Evolutionary conservation across 2,797 vertebrate species (phyloP).

Genomic region (Lagodon rhomboides): DNA sequence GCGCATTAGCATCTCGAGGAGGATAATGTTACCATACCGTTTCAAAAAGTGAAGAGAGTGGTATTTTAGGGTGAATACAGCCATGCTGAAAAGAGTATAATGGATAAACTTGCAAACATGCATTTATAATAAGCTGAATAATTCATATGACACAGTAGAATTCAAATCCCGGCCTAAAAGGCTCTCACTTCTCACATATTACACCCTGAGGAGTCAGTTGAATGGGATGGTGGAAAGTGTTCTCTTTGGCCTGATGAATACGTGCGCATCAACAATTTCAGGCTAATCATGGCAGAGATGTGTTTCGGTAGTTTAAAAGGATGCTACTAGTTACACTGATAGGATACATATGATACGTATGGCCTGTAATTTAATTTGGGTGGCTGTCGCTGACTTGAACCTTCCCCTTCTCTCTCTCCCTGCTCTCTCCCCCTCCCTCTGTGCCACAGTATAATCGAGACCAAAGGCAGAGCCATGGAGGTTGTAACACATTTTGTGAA

Average conservation of each 20-base stretch:
- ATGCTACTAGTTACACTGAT: conserved; percentile 40
- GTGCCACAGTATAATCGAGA: conserved; percentile 83
- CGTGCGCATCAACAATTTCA: not conserved
- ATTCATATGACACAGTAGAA: not conserved
- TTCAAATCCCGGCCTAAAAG: not conserved
- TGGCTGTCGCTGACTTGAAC: conserved; percentile 28
- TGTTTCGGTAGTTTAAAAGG: not conserved
- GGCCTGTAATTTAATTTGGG: conserved; percentile 50
- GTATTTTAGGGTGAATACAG: not conserved
- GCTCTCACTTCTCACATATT: not conserved
- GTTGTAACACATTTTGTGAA: conserved; percentile 91
- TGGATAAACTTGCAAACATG: not conserved
- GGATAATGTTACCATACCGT: conserved; percentile 29
- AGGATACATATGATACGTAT: conserved; percentile 17
- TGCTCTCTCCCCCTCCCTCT: not conserved
- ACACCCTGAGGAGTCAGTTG: not conserved
- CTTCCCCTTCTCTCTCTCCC: not conserved
- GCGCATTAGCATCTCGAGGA: conserved; percentile 32
- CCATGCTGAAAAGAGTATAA: not conserved
- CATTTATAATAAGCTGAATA: not conserved
- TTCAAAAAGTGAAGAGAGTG: conserved; percentile 8
- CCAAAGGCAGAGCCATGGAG: conserved; percentile 87
- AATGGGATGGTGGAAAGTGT: not conserved
- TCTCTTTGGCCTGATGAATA: not conserved
- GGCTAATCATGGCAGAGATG: not conserved